These are phyloP conservation scores for Hippocampus abdominalis DNA, from an alignment of 2,113 vertebrate genomes.

Conservation along the genomic window DNA sequence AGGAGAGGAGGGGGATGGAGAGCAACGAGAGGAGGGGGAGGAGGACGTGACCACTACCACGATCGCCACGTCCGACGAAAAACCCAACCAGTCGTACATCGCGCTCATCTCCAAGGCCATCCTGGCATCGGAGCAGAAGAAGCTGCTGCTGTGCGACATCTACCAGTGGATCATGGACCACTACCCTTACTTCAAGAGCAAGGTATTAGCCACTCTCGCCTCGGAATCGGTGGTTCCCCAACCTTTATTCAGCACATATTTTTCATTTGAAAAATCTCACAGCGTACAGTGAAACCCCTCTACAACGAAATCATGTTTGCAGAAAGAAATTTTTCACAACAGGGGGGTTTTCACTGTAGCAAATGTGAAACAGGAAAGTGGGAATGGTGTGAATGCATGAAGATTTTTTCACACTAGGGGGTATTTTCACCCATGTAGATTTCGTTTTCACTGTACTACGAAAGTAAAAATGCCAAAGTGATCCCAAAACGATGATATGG, in stretches of 20 bases:
- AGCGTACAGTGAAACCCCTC: too few relatives aligned
- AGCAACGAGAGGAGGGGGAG: conserved; percentile 40
- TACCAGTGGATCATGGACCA: conserved; percentile 87
- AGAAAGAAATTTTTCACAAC: too few relatives aligned
- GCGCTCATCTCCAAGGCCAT: conserved; percentile 82
- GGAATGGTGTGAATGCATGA: too few relatives aligned
- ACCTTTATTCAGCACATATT: not conserved
- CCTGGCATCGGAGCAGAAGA: conserved; percentile 77
- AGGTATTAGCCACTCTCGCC: conserved; percentile 58
- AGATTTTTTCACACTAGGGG: too few relatives aligned
- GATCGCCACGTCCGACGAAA: conserved; percentile 56
- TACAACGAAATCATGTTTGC: too few relatives aligned
- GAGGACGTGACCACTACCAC: conserved; percentile 37
- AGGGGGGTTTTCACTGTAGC: too few relatives aligned
- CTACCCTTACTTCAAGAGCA: conserved; percentile 82
- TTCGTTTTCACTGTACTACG: too few relatives aligned
- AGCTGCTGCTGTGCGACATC: conserved; percentile 82
- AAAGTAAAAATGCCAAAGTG: not conserved
- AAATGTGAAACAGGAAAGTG: too few relatives aligned
- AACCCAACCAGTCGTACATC: conserved; percentile 80
- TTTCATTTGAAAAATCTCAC: not conserved
- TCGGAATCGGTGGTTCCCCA: too few relatives aligned
- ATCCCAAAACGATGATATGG: too few relatives aligned
- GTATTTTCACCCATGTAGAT: too few relatives aligned
- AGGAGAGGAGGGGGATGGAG: conserved; percentile 40